Percentiles rank a stretch among this genome's conserved stretches.
phyloP scores from a whole-genome alignment of 2,888 invertebrate species.

The Heliothis peltigera region DNA sequence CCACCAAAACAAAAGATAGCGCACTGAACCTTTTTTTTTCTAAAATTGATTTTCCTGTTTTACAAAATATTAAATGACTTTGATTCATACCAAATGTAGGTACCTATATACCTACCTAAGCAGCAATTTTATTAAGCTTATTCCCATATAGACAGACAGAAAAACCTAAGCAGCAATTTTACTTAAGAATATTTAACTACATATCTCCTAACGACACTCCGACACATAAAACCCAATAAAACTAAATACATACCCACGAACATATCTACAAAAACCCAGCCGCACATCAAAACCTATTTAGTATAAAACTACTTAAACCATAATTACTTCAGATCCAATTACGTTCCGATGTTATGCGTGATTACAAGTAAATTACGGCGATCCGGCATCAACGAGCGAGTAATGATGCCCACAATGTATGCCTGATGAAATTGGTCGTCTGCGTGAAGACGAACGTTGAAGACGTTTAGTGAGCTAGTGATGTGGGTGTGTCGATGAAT shows the following conservation, averaged over 20 bases:
- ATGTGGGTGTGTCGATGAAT: slow-evolving; percentile 59
- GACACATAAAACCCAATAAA: too few relatives aligned
- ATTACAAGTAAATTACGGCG: slow-evolving; percentile 45
- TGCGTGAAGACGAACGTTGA: slow-evolving; percentile 64
- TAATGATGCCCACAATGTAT: slow-evolving; percentile 58
- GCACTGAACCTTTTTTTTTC: too few relatives aligned
- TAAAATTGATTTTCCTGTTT: too few relatives aligned
- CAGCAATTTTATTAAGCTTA: too few relatives aligned
- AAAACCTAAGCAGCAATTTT: too few relatives aligned
- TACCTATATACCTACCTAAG: too few relatives aligned
- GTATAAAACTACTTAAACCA: slow-evolving; percentile 43
- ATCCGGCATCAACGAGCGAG: slow-evolving; percentile 47
- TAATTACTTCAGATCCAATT: slow-evolving; percentile 54
- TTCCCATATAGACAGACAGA: too few relatives aligned
- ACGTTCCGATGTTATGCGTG: slow-evolving; percentile 42
- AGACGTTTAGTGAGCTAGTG: slow-evolving; percentile 71
- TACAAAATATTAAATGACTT: too few relatives aligned
- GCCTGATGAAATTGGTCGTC: slow-evolving; percentile 70
- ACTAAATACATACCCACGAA: not conserved
- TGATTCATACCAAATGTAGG: too few relatives aligned
- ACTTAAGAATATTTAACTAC: too few relatives aligned
- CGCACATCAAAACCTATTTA: slow-evolving; percentile 43
- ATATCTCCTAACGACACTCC: too few relatives aligned
- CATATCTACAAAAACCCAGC: not conserved
- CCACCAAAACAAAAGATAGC: too few relatives aligned